Base-by-base conservation (phyloP, 2,888 invertebrate genomes). In the Hyposoter didymator region DNA sequence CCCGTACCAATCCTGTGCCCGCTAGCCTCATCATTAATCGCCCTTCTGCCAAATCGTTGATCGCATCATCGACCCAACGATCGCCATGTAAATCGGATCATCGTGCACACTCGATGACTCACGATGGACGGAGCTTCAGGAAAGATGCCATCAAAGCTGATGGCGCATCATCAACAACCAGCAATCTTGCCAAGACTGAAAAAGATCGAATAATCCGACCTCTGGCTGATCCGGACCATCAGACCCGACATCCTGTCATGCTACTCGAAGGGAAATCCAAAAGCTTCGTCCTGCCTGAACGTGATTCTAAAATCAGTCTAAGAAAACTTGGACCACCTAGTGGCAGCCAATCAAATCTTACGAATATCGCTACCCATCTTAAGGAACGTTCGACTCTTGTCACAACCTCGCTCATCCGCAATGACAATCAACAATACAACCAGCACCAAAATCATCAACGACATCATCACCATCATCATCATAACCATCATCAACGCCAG, bases 251-350 rank as follows among this genome's bases (percentile, higher is more conserved):
- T 81, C 87, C 90, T 14, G 89, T 89, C 85, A 89, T 91, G 88
- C 86, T 91, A 79, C 59, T 59, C 28, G 93, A 92, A 69, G 92
- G 89, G 72, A 92, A 92, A 84, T 92, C 92, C 43, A 92, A 91
- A 89, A 92, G 92, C 67, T 92, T 92, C 85, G 89, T 92, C 43
- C 88, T 92, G 78, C 92, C 92, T 78, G 91, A 91, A 88, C 91
- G 84, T 22, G 74, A 62, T 10, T 43, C 84, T 4, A 19, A 45
- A 19, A 64, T 66, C 0, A 8, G 17, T 5, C 52, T 64, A 35
- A 78, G 52, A 74, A 76, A 14, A 28, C 59, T 79, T 12, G 70
- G 28, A 76, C 76, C 90, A 84, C 28, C 90, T 85, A 88, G 84
- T 87, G 88, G 87, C 72, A 88, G 82, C 69, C 84, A 88, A 70